Conservation (phyloP, 1,140 invertebrate genomes). For the Planococcus citri region DNA sequence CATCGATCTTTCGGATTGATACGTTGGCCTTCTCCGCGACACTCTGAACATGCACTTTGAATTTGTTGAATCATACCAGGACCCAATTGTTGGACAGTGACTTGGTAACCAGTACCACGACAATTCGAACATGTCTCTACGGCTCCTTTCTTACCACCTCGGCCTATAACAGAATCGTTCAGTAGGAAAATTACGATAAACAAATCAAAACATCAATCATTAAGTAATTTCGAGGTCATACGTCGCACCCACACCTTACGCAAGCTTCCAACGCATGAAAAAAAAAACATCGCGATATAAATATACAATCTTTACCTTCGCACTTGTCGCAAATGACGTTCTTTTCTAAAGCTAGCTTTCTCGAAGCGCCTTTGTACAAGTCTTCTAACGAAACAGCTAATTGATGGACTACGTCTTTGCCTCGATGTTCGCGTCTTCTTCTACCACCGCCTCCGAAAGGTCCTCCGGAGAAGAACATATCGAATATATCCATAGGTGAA, state of each 20-base stretch:
- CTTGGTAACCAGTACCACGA: conserved; percentile 78
- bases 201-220: too few relatives aligned
- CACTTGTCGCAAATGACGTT: conserved; percentile 97
- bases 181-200: too few relatives aligned
- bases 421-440: conserved; percentile 53
- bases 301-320: conserved; percentile 51
- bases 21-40: conserved; percentile 74
- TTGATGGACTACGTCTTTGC: conserved; percentile 92
- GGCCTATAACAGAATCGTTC: conserved; percentile 35
- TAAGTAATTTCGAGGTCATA: too few relatives aligned
- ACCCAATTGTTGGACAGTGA: conserved; percentile 81
- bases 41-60: conserved; percentile 77
- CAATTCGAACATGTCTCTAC: conserved; percentile 79
- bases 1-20: conserved; percentile 83
- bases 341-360: conserved; percentile 91
- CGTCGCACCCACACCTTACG: too few relatives aligned
- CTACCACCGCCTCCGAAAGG: conserved; percentile 43
- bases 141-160: conserved; percentile 88
- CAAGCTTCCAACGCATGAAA: too few relatives aligned
- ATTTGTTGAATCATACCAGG: conserved; percentile 96
- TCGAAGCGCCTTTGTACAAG: conserved; percentile 87
- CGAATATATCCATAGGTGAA: conserved; percentile 98
- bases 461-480: conserved; percentile 89
- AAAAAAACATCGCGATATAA: background rate
- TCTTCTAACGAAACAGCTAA: conserved; percentile 88